Percentiles rank a stretch among this genome's conserved stretches.
Evolutionary conservation across 2,888 invertebrate species (phyloP).

Genomic region (Quadriops clusia): DNA sequence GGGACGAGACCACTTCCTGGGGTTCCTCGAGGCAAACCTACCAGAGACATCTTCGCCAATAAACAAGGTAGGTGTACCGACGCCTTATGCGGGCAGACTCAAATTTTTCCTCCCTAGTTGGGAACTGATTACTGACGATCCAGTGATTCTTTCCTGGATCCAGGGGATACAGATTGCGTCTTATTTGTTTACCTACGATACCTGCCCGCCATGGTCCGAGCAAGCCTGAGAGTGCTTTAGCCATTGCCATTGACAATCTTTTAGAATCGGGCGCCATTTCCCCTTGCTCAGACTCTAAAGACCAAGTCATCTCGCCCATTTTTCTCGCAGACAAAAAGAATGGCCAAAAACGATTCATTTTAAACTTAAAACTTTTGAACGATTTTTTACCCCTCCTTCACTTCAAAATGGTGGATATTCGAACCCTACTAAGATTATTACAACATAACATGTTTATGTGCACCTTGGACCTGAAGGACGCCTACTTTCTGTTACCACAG

Average conservation of each 20-base stretch:
- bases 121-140: background rate
- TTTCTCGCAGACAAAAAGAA: conserved; percentile 9
- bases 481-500: conserved; percentile 19
- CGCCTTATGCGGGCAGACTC: background rate
- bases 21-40: background rate
- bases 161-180: background rate
- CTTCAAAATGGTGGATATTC: conserved; percentile 6
- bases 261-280: background rate
- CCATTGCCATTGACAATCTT: background rate
- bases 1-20: conserved; percentile 1
- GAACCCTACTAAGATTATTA: background rate
- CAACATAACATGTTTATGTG: background rate
- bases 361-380: conserved; percentile 12
- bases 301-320: conserved; percentile 2
- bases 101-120: conserved; percentile 1
- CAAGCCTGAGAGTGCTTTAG: background rate
- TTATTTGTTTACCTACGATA: background rate
- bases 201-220: background rate
- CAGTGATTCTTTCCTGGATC: background rate
- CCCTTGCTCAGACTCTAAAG: background rate
- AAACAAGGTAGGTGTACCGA: background rate
- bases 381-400: conserved; percentile 6
- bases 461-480: conserved; percentile 9
- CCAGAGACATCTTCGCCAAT: background rate
- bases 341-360: conserved; percentile 7